A percentile compares a stretch with the other conserved stretches of the same genome.
Conservation (phyloP, 2,797 vertebrate species). For the Myotis vivesi region DNA sequence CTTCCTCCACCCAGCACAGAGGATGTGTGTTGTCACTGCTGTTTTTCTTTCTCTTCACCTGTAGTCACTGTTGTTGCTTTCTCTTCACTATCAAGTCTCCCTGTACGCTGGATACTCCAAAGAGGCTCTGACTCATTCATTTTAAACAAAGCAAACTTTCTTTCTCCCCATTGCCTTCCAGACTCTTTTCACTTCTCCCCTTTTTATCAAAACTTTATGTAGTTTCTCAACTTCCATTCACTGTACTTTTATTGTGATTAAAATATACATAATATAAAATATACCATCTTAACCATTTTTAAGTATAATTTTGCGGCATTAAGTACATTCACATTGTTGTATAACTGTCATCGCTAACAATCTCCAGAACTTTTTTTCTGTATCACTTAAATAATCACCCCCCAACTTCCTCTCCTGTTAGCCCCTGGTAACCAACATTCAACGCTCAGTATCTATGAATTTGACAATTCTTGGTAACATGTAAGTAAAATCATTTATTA, state of each 20-base stretch:
- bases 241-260: not conserved
- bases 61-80: not conserved
- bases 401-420: accelerated
- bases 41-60: not conserved
- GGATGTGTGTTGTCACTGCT: not conserved
- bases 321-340: not conserved
- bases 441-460: not conserved
- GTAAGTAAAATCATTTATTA: not conserved
- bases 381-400: not conserved
- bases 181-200: not conserved
- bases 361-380: not conserved
- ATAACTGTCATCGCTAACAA: not conserved
- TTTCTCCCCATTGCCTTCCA: not conserved
- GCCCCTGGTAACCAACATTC: not conserved
- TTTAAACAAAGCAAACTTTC: not conserved
- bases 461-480: not conserved
- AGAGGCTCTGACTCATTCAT: not conserved
- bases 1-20: not conserved
- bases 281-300: not conserved
- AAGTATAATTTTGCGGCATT: not conserved
- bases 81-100: not conserved
- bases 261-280: not conserved
- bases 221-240: not conserved
- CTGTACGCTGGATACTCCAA: not conserved
- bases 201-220: not conserved